phyloP scores from a whole-genome alignment of 2,113 vertebrate species.

The Tenrec ecaudatus region DNA sequence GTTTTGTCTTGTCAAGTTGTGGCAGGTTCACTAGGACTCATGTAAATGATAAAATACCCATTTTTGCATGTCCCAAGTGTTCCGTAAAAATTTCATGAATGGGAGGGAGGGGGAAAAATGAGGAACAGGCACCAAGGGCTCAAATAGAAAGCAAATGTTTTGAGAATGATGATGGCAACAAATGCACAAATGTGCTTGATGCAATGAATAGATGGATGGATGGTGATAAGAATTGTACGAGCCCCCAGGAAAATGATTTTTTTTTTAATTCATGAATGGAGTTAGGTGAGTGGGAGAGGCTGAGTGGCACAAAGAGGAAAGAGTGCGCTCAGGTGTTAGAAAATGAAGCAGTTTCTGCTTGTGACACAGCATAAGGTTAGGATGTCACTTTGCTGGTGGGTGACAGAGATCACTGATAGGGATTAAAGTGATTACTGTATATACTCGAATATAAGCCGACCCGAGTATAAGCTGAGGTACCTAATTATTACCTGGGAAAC shows the following conservation, averaged over 20 bases:
- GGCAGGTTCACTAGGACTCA: not conserved
- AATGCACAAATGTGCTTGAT: too few relatives aligned
- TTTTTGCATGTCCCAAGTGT: not conserved
- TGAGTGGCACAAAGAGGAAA: not conserved
- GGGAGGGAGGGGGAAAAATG: too few relatives aligned
- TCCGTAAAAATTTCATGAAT: not conserved
- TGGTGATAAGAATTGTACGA: too few relatives aligned
- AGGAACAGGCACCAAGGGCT: too few relatives aligned
- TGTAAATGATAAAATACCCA: not conserved
- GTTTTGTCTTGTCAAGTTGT: not conserved
- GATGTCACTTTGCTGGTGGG: not conserved
- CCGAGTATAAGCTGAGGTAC: too few relatives aligned
- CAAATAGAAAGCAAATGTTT: too few relatives aligned
- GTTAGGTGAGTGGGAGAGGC: not conserved
- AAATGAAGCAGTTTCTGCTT: not conserved
- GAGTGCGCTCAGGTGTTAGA: not conserved
- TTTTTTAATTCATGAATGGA: not conserved
- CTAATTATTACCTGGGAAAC: too few relatives aligned
- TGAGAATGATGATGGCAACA: too few relatives aligned
- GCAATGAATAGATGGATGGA: too few relatives aligned
- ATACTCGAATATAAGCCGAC: too few relatives aligned
- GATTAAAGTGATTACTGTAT: too few relatives aligned
- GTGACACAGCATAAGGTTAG: not conserved
- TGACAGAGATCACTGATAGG: not conserved
- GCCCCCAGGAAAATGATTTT: too few relatives aligned